These are phyloP conservation scores for Epinephelus coioides DNA, from an alignment of 2,797 vertebrate species.

Conservation along the genomic window DNA sequence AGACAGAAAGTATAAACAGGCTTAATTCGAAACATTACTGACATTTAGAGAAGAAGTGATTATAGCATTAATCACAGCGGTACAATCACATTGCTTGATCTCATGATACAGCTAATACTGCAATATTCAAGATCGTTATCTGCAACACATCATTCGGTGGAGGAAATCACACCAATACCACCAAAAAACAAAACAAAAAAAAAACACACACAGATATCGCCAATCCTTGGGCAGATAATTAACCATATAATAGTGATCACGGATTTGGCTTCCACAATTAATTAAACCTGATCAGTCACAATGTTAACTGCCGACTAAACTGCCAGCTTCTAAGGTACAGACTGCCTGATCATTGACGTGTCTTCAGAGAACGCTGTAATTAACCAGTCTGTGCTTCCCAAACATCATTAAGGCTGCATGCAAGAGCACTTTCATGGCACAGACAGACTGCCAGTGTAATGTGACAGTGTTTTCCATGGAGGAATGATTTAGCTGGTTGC, in stretches of 20 bases:
- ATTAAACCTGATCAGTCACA: not conserved
- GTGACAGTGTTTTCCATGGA: not conserved
- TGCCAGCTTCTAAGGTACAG: not conserved
- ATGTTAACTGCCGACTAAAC: not conserved
- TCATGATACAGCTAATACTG: slow-evolving; percentile 17
- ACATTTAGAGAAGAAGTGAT: not conserved
- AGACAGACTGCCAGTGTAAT: not conserved
- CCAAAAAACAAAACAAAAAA: not conserved
- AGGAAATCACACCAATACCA: not conserved
- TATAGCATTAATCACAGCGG: not conserved
- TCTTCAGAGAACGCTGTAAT: not conserved
- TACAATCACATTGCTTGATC: slow-evolving; percentile 3
- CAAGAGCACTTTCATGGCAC: not conserved
- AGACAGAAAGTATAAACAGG: slow-evolving; percentile 6
- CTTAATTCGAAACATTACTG: not conserved
- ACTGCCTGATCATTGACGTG: not conserved
- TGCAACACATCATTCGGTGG: not conserved
- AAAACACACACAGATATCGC: not conserved
- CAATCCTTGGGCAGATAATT: not conserved
- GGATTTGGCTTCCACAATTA: not conserved
- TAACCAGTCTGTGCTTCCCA: not conserved
- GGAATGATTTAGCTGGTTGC: not conserved
- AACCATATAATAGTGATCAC: not conserved
- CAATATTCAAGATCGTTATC: not conserved
- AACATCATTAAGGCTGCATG: slow-evolving; percentile 22